Conservation (phyloP, 2,797 vertebrate species). For the Melopsittacus undulatus region DNA sequence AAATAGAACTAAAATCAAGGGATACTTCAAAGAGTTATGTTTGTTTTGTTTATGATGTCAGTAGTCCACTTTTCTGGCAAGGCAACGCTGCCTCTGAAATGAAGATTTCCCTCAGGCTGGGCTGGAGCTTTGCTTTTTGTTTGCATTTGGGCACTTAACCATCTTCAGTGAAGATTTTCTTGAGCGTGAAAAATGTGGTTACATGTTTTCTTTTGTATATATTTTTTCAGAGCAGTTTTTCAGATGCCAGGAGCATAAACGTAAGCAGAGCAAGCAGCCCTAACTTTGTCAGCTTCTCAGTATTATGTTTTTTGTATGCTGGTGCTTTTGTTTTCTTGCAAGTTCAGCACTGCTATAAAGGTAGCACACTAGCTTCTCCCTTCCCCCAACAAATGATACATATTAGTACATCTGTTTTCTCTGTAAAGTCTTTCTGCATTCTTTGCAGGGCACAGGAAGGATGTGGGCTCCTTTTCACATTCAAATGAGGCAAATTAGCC, state of each 20-base stretch:
- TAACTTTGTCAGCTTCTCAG: not conserved
- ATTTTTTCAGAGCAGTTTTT: not conserved
- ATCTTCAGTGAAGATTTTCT: not conserved
- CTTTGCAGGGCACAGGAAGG: slow-evolving; percentile 77
- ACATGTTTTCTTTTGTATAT: not conserved
- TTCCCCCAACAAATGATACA: slow-evolving; percentile 59
- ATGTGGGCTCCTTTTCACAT: slow-evolving; percentile 79
- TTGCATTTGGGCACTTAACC: not conserved
- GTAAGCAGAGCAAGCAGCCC: slow-evolving; percentile 5
- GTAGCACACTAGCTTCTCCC: slow-evolving; percentile 43
- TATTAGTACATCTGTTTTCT: slow-evolving; percentile 72
- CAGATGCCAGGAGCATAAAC: slow-evolving; percentile 26
- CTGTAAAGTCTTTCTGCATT: slow-evolving; percentile 73
- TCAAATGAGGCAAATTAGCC: slow-evolving; percentile 74
- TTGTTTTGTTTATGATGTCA: not conserved
- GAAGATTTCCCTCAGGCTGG: not conserved
- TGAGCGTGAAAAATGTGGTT: slow-evolving; percentile 15
- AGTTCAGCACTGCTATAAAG: slow-evolving; percentile 26
- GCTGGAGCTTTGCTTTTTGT: not conserved
- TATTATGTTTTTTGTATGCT: not conserved
- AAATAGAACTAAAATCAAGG: not conserved
- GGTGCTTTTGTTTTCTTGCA: slow-evolving; percentile 31
- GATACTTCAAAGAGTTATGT: not conserved
- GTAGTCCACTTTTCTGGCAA: not conserved
- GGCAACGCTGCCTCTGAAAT: not conserved